phyloP scores from a whole-genome alignment of 53 echinoderm and acorn worm genomes.

The Apostichopus leukothele region DNA sequence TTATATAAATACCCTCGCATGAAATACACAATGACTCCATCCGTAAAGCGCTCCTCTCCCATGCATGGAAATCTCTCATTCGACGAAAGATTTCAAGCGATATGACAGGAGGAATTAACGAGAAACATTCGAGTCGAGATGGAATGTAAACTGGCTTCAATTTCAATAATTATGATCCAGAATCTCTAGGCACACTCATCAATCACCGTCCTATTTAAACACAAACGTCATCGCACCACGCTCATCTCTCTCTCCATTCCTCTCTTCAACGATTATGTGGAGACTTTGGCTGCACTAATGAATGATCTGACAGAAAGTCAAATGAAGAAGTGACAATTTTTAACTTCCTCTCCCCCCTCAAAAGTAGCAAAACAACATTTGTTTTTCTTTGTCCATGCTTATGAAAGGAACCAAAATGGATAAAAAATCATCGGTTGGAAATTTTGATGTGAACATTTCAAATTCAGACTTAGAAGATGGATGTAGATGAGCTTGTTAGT shows the following conservation, averaged over 20 bases:
- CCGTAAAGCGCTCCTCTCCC: too few relatives aligned
- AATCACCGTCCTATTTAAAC: constrained; percentile 7
- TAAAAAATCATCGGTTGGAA: too few relatives aligned
- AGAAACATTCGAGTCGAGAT: too few relatives aligned
- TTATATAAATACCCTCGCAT: too few relatives aligned
- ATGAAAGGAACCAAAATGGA: too few relatives aligned
- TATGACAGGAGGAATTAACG: neutral
- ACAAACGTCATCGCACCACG: neutral
- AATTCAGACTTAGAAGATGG: too few relatives aligned
- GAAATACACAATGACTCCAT: too few relatives aligned
- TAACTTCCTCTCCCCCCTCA: neutral
- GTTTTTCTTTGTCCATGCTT: too few relatives aligned
- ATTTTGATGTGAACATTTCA: too few relatives aligned
- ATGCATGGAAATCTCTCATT: neutral
- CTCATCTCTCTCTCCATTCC: neutral
- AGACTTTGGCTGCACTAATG: neutral
- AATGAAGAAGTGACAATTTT: neutral
- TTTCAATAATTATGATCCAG: constrained; percentile 7
- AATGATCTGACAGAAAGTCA: neutral
- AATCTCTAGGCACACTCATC: neutral
- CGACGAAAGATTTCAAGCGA: neutral
- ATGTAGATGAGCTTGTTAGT: too few relatives aligned
- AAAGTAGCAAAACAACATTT: neutral
- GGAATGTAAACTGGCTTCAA: neutral
- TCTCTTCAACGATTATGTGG: neutral